Base-by-base conservation (phyloP, 1,140 invertebrate species). In the Tetramorium parvispinum region DNA sequence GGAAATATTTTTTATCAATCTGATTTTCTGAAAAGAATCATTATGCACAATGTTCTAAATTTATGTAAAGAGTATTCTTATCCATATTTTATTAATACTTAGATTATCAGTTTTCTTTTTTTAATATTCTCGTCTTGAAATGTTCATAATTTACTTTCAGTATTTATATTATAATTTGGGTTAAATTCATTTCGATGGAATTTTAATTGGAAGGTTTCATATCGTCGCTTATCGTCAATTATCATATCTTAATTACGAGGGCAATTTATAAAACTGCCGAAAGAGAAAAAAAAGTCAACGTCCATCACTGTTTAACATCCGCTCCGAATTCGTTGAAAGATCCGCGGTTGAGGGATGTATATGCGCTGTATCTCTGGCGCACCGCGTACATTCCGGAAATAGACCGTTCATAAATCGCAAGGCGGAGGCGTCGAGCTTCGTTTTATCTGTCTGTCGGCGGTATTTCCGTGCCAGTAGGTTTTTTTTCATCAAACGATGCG, bases 381-480 rank as follows among this genome's bases (percentile, higher is more conserved):
- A 46, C 49, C 51, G 51, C 68, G 18, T 49, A 70, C 11, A 73
- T 49, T 59, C 40, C 79, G 68, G 79, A 83, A 83, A 83, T 83
- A 83, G 79, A 82, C 40, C 68, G 79, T 75, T 75, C 68, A 83
- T 83, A 83, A 83, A 83, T 83, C 32, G 79, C 68, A 59, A 83
- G 55, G 79, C 40, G 68, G 68, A 83, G 79, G 79, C 68, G 79
- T 83, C n/a, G 79, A 73, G 79, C 55, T 83, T 75, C 79, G 53
- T 83, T 83, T 83, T 83, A 83, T 83, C 79, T 59, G 43, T 59
- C 79, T 75, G 68, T 73, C 79, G 68, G 18, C 51, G 66, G 53
- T 83, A 83, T 83, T 83, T 83, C 68, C 79, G 79, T 83, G 53
- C 79, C 68, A 83, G 79, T 73, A 83, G 79, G 49, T 81, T 83